Evolutionary conservation across 2,113 vertebrate species (phyloP).

Genomic region (Alouatta palliata): DNA sequence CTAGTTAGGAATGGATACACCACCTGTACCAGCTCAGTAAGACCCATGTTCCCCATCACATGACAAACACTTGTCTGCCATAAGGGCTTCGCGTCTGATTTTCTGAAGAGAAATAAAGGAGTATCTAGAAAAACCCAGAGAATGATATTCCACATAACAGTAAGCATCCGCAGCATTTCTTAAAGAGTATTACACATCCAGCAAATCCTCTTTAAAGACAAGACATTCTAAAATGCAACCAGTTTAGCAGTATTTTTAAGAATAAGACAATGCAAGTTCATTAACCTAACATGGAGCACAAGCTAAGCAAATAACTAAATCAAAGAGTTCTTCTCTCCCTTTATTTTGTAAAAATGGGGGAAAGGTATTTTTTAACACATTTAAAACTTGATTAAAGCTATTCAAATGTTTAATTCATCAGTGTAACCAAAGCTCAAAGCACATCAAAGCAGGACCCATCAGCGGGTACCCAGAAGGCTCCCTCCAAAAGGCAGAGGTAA

Average conservation of each 20-base stretch:
- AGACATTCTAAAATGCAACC: constrained; percentile 4
- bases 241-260: neutral
- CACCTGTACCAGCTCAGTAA: constrained; percentile 57
- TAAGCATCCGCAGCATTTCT: neutral
- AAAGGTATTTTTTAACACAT: constrained; percentile 62
- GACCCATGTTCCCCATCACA: constrained; percentile 45
- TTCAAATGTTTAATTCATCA: constrained; percentile 74
- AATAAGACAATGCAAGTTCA: constrained; percentile 31
- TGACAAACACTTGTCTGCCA: constrained; percentile 24
- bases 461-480: constrained; percentile 22
- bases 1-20: constrained; percentile 63
- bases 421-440: constrained; percentile 69
- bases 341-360: constrained; percentile 58
- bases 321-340: constrained; percentile 55
- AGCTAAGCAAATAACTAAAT: constrained; percentile 58
- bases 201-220: constrained; percentile 19
- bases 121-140: neutral
- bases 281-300: constrained; percentile 42
- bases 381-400: constrained; percentile 73
- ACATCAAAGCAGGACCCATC: constrained; percentile 69
- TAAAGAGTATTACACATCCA: neutral
- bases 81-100: constrained; percentile 14
- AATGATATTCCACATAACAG: neutral
- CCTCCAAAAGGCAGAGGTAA: constrained; percentile 34
- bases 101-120: neutral